These are phyloP conservation scores for Tetragnatha versicolor DNA, from an alignment of 1,140 invertebrate genomes.

Conservation along the genomic window DNA sequence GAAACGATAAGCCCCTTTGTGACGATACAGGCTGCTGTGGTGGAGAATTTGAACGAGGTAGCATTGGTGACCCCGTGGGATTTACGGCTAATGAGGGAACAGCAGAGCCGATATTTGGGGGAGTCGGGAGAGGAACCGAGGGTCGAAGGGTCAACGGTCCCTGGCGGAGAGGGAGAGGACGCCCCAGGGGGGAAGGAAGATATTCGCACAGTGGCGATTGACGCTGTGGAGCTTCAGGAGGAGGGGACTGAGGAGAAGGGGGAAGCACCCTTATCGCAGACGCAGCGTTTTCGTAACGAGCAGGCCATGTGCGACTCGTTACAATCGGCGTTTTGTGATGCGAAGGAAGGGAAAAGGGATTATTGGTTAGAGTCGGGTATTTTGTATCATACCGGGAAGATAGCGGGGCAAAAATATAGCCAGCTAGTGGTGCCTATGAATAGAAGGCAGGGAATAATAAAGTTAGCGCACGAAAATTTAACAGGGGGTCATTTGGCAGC, in stretches of 20 bases:
- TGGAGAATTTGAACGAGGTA: not conserved
- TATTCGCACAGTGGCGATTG: not conserved
- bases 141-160: not conserved
- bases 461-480: not conserved
- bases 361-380: not conserved
- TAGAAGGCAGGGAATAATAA: not conserved
- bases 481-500: not conserved
- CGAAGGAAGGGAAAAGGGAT: not conserved
- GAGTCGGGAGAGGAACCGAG: not conserved
- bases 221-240: no score
- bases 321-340: not conserved
- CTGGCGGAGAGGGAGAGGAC: not conserved
- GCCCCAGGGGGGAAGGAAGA: not conserved
- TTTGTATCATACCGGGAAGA: not conserved
- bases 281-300: not conserved
- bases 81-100: not conserved
- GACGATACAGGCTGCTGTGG: not conserved
- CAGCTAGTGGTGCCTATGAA: constrained; percentile 7
- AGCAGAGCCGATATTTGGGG: not conserved
- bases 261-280: not conserved
- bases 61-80: not conserved
- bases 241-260: not conserved
- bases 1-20: not conserved
- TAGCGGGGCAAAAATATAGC: not conserved
- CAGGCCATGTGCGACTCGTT: not conserved